Conservation (phyloP, 1,140 invertebrate species). For the Saxidomus purpurata region DNA sequence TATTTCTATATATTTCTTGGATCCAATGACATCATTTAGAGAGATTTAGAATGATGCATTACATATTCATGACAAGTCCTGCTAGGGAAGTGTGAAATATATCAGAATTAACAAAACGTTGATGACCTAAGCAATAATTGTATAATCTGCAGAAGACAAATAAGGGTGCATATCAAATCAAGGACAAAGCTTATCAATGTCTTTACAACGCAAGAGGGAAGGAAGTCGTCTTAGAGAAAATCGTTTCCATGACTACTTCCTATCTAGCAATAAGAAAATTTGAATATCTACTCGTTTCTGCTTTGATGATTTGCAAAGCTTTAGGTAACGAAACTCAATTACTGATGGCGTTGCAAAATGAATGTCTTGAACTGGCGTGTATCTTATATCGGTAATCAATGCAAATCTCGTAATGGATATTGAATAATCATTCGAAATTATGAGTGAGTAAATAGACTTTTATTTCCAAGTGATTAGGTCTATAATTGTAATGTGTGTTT, state of each 20-base stretch:
- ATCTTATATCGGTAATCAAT: background rate
- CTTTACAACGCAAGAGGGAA: no score
- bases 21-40: no score
- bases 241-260: slow-evolving; percentile 14
- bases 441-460: background rate
- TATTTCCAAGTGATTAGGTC: background rate
- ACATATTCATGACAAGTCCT: no score
- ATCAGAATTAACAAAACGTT: no score
- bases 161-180: no score
- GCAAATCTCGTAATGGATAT: background rate
- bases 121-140: no score
- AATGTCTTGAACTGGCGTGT: background rate
- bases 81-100: no score
- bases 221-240: no score
- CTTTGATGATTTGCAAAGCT: slow-evolving; percentile 8
- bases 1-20: no score
- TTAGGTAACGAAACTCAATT: slow-evolving; percentile 1
- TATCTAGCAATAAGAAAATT: background rate
- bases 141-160: no score
- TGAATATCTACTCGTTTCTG: slow-evolving; percentile 11
- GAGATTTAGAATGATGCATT: no score
- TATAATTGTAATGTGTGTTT: background rate
- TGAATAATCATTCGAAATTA: background rate
- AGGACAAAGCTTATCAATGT: no score
- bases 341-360: background rate